Conservation (phyloP, 1,140 invertebrate species). For the Sycophila sp. region DNA sequence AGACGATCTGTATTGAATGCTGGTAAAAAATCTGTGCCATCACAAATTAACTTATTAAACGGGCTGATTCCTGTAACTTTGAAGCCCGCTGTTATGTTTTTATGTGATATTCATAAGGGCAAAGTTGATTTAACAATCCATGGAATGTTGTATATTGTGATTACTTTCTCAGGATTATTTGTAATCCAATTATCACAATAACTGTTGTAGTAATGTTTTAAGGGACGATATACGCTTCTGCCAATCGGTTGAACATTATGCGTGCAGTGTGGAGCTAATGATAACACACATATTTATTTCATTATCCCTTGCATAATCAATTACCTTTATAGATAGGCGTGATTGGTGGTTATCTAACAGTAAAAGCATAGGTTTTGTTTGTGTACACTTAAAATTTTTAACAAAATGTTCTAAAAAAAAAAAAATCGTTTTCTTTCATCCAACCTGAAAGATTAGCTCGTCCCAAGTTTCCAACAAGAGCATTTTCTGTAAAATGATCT, state of each 20-base stretch:
- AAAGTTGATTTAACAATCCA: slow-evolving; percentile 36
- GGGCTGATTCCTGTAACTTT: slow-evolving; percentile 40
- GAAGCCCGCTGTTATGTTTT: slow-evolving; percentile 44
- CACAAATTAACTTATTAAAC: slow-evolving; percentile 34
- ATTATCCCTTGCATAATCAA: slow-evolving; percentile 52
- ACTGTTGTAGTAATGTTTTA: slow-evolving; percentile 56
- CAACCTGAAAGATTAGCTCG: slow-evolving; percentile 37
- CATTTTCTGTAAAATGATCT: slow-evolving; percentile 1
- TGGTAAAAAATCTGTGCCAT: slow-evolving; percentile 23
- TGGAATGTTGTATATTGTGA: slow-evolving; percentile 42
- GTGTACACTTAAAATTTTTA: slow-evolving; percentile 44
- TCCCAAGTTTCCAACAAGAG: slow-evolving; percentile 8
- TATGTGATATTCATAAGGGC: slow-evolving; percentile 36
- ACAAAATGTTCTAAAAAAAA: slow-evolving; percentile 58
- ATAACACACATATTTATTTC: slow-evolving; percentile 58
- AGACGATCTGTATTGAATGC: slow-evolving; percentile 25
- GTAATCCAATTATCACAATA: slow-evolving; percentile 43
- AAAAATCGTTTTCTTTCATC: slow-evolving; percentile 47
- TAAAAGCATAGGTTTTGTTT: slow-evolving; percentile 43
- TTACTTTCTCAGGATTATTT: slow-evolving; percentile 42
- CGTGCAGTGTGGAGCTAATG: slow-evolving; percentile 49
- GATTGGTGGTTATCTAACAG: slow-evolving; percentile 59
- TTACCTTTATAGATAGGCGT: slow-evolving; percentile 54
- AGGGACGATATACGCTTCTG: slow-evolving; percentile 56
- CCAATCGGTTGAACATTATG: slow-evolving; percentile 57